Percentiles rank a stretch among this genome's conserved stretches.
Conservation (phyloP, 2,888 invertebrate genomes). For the Andrena bicolor region DNA sequence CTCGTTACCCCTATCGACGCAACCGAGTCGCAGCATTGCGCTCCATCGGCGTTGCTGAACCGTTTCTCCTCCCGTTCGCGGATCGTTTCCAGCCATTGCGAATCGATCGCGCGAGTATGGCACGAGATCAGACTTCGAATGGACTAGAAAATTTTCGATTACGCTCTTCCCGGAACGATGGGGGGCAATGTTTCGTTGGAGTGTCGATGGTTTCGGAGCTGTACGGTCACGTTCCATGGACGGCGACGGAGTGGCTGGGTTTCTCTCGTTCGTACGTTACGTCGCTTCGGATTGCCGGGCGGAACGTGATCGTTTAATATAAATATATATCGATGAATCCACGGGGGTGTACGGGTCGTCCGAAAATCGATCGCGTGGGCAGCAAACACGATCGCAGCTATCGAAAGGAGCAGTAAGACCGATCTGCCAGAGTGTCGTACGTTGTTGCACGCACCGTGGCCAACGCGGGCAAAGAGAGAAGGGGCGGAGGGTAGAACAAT, state of each 20-base stretch:
- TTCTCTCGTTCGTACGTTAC: not conserved
- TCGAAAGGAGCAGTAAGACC: slow-evolving; percentile 2
- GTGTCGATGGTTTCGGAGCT: not conserved
- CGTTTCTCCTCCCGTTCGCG: not conserved
- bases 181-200: not conserved
- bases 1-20: slow-evolving; percentile 5
- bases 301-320: not conserved
- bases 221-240: not conserved
- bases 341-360: slow-evolving; percentile 19
- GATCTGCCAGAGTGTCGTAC: slow-evolving; percentile 26
- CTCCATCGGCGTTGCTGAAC: not conserved
- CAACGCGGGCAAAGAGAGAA: slow-evolving; percentile 6
- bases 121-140: not conserved
- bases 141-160: slow-evolving; percentile 10
- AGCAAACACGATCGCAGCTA: slow-evolving; percentile 9
- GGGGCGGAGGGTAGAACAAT: slow-evolving; percentile 64
- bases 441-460: slow-evolving; percentile 34
- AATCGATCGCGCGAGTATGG: not conserved
- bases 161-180: not conserved
- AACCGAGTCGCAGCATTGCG: not conserved
- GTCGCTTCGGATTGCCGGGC: not conserved
- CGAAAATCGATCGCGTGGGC: slow-evolving; percentile 52
- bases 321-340: slow-evolving; percentile 16
- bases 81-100: not conserved
- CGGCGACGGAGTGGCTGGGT: not conserved